Percentiles rank a stretch among this genome's conserved stretches.
Conservation (phyloP, 2,797 vertebrate species). For the Pipistrellus pipistrellus region DNA sequence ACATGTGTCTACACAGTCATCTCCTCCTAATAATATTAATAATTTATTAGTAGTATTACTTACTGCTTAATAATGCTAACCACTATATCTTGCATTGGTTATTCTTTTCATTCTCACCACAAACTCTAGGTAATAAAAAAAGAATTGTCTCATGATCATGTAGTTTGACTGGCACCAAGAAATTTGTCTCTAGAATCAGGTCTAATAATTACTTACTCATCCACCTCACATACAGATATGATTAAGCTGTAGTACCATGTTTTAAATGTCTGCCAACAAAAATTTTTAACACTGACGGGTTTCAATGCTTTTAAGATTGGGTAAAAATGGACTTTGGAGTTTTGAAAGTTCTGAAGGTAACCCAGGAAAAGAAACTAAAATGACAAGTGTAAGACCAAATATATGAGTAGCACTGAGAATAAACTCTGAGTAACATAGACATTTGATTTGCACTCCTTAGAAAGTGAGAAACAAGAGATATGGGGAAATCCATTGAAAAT, state of each 20-base stretch:
- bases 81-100: background rate
- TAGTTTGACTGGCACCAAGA: background rate
- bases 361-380: background rate
- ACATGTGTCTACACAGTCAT: background rate
- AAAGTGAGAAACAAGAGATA: background rate
- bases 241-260: background rate
- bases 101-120: background rate
- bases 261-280: background rate
- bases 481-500: background rate
- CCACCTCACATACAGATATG: background rate
- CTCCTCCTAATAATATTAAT: background rate
- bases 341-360: background rate
- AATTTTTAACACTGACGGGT: background rate
- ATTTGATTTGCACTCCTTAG: background rate
- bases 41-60: background rate
- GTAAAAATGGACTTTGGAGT: background rate
- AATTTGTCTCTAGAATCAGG: background rate
- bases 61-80: slow-evolving; percentile 11
- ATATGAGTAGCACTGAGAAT: background rate
- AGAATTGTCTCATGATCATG: background rate
- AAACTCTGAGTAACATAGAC: slow-evolving; percentile 1
- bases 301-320: background rate
- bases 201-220: background rate
- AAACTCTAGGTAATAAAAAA: background rate
- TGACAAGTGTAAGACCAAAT: slow-evolving; percentile 16